Percentiles rank a stretch among this genome's conserved stretches.
Conservation (phyloP, 1,140 invertebrate species). For the Plutomurus gul region DNA sequence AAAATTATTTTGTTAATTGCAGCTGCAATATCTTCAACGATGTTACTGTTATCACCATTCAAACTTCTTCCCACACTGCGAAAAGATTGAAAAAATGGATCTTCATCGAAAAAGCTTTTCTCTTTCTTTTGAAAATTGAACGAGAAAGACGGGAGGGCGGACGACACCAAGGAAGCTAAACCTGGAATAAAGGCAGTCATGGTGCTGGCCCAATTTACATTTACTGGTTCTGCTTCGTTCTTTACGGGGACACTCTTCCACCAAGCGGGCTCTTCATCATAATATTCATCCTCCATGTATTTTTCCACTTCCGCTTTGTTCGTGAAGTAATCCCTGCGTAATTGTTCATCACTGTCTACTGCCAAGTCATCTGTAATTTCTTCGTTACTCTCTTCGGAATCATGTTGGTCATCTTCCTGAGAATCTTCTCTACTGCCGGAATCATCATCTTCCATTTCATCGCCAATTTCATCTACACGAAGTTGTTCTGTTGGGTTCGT, state of each 20-base stretch:
- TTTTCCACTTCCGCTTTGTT: conserved; percentile 17
- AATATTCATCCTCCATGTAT: conserved; percentile 10
- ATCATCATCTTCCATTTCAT: background rate
- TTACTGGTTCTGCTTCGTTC: background rate
- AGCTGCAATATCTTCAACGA: background rate
- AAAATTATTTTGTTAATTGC: too few relatives aligned
- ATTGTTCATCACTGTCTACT: conserved; percentile 9
- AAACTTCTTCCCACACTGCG: background rate
- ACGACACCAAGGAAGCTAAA: background rate
- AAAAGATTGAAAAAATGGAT: background rate
- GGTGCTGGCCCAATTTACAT: background rate
- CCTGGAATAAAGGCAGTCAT: background rate
- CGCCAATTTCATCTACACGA: too few relatives aligned
- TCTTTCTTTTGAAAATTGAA: background rate
- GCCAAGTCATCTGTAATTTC: conserved; percentile 24
- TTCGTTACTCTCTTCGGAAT: background rate
- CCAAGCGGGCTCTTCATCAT: conserved; percentile 17
- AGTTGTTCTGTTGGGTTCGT: too few relatives aligned
- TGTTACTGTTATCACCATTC: background rate
- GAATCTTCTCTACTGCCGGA: background rate
- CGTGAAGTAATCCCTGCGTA: background rate
- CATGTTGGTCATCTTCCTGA: background rate
- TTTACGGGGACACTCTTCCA: background rate
- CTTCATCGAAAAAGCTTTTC: background rate
- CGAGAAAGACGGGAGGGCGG: background rate